Conservation (phyloP, 2,888 invertebrate genomes). For the Drosophila stalkeri region DNA sequence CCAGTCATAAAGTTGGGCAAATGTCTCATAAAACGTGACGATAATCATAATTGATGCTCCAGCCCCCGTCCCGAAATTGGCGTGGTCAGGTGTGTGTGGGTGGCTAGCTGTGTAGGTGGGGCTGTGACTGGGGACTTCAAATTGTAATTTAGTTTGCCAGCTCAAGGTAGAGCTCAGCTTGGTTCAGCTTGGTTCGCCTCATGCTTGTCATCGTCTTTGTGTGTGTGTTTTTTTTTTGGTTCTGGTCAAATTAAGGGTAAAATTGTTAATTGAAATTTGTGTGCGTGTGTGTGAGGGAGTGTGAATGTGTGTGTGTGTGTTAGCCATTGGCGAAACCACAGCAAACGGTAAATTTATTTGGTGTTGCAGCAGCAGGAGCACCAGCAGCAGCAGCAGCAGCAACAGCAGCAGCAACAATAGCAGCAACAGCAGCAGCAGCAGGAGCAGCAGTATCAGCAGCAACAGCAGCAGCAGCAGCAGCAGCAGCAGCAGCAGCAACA, state of each 20-base stretch:
- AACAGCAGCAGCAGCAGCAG: too few relatives aligned
- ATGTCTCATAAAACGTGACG: conserved; percentile 86
- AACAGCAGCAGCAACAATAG: too few relatives aligned
- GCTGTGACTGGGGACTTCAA: conserved; percentile 39
- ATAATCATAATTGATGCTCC: conserved; percentile 85
- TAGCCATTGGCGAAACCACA: conserved; percentile 12
- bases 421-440: conserved; percentile 43
- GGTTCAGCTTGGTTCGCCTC: conserved; percentile 32
- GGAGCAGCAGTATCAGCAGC: conserved; percentile 18
- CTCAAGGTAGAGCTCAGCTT: conserved; percentile 26
- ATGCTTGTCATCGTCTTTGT: conserved; percentile 24
- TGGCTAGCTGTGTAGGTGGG: conserved; percentile 3
- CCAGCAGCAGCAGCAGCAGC: too few relatives aligned
- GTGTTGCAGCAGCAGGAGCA: conserved; percentile 18
- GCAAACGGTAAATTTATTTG: conserved; percentile 56
- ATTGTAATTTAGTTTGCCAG: conserved; percentile 76
- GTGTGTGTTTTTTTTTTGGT: conserved; percentile 46
- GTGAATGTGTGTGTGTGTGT: conserved; percentile 47
- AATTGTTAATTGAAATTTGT: conserved; percentile 81
- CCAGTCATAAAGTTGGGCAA: conserved; percentile 83
- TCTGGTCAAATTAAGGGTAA: conserved; percentile 76
- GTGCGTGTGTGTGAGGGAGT: conserved; percentile 37
- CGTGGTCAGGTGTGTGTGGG: conserved; percentile 40
- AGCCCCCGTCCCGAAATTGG: conserved; percentile 53
- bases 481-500: conserved; percentile 32